A percentile compares a stretch with the other conserved stretches of the same genome.
Evolutionary conservation across 2,888 invertebrate species (phyloP).

Genomic region (Unio delphinus): DNA sequence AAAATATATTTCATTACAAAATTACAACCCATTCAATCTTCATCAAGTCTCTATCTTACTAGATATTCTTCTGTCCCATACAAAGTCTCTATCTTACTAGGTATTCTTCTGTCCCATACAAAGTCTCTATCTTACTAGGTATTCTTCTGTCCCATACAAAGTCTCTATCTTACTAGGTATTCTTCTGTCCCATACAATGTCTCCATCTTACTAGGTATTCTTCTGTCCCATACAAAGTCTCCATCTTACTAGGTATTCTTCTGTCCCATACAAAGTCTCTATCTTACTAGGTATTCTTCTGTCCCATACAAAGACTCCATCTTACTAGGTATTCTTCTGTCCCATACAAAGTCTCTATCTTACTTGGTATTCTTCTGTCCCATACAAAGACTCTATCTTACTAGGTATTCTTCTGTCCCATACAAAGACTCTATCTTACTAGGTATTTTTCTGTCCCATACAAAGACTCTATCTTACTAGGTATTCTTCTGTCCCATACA

Average conservation of each 20-base stretch:
- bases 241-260: constrained; percentile 84
- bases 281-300: constrained; percentile 86
- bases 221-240: constrained; percentile 91
- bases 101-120: constrained; percentile 98
- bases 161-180: constrained; percentile 79
- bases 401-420: constrained; percentile 95
- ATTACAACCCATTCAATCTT: no score
- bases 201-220: constrained; percentile 81
- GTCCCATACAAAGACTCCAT: constrained; percentile 89
- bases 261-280: constrained; percentile 89
- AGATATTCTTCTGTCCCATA: constrained; percentile 98
- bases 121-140: constrained; percentile 77
- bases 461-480: constrained; percentile 79
- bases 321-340: constrained; percentile 91
- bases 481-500: constrained; percentile 98
- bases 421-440: constrained; percentile 80
- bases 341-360: constrained; percentile 82
- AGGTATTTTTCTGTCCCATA: constrained; percentile 98
- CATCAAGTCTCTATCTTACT: constrained; percentile 56
- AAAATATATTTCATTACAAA: no score
- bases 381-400: constrained; percentile 82
- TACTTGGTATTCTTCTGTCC: constrained; percentile 93
- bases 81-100: constrained; percentile 77
- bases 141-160: constrained; percentile 96
- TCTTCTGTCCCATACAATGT: constrained; percentile 94